Conservation (phyloP, 1,140 invertebrate genomes). For the Hylaeus volcanicus region DNA sequence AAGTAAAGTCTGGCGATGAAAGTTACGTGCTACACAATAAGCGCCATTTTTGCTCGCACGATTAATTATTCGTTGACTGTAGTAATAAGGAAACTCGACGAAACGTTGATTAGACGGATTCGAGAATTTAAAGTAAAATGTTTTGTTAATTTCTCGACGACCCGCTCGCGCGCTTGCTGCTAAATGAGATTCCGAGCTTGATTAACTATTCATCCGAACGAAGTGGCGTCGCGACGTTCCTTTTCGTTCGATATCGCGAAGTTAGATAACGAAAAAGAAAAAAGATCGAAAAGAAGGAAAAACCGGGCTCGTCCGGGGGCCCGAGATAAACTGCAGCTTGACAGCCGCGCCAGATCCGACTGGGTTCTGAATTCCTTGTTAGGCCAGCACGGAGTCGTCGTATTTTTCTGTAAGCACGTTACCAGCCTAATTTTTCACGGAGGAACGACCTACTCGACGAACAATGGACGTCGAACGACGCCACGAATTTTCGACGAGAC, state of each 20-base stretch:
- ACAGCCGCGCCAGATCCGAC: neutral
- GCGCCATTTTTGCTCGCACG: neutral
- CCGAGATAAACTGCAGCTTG: neutral
- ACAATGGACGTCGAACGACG: constrained; percentile 25
- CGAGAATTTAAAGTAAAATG: constrained; percentile 42
- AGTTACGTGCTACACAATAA: too few relatives aligned
- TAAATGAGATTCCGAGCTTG: constrained; percentile 44
- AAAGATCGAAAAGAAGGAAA: neutral
- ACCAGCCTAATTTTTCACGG: constrained; percentile 15
- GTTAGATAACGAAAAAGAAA: neutral
- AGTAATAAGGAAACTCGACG: constrained; percentile 33
- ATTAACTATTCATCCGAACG: constrained; percentile 57
- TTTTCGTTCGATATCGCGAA: constrained; percentile 42
- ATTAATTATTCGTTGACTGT: constrained; percentile 53
- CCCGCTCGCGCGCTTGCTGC: neutral
- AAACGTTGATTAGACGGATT: neutral
- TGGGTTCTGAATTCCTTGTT: constrained; percentile 22
- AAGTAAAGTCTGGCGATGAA: too few relatives aligned
- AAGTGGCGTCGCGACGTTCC: neutral
- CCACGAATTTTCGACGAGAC: constrained; percentile 14
- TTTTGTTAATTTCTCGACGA: constrained; percentile 41
- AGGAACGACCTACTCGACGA: constrained; percentile 17
- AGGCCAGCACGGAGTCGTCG: neutral
- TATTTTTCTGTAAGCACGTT: constrained; percentile 11
- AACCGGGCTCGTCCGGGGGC: neutral